Base-by-base conservation (phyloP, 2,113 vertebrate genomes). In the Equus quagga region DNA sequence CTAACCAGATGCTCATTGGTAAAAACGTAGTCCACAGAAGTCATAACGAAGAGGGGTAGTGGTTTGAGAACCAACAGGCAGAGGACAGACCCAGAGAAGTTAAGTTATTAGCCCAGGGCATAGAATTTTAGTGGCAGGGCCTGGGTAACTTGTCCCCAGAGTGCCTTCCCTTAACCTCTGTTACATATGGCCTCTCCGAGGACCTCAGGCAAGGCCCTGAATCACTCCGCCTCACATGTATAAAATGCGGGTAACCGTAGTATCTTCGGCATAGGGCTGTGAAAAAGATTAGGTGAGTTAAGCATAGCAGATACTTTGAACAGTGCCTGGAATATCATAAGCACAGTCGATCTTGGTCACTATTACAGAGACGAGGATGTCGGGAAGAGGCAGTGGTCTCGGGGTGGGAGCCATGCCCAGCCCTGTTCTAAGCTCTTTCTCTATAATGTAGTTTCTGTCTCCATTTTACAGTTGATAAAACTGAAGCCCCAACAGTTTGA, bases 351-450 rank as follows among this genome's bases (percentile, higher is more conserved):
- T 70, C 18, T 11, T 28, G 70, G 49, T 54, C 26, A 44, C 49
- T 12, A 4, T 69, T 69, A 44, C 13, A 72, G 69, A 85, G 67
- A 81, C 8, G 51, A 81, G 36, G 8, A 4, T 73, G 21, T 24
- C 31, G 56, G 72, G 41, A 67, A 9, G 62, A 67, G 23, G 4
- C 15, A 58, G 46, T 7, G 62, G 36, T 73, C 28, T 67, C 2
- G 0, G 12, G 14, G 12, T n/a, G 31, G 15, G 56, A 51, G 49
- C 72, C 23, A 5, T 12, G 31, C 2, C 6, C 26, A n/a, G 28
- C 5, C 24, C 36, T 24, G n/a, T 58, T 49, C 31, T 28, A 41
- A 87, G 46, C n/a, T 41, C 23, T 67, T 89, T n/a, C 5, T 54
- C 13, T 69, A 2, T 23, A 46, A 94, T 24, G 10, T 14, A 23